Conservation (phyloP, 2,888 invertebrate species). For the Caenorhabditis japonica region DNA sequence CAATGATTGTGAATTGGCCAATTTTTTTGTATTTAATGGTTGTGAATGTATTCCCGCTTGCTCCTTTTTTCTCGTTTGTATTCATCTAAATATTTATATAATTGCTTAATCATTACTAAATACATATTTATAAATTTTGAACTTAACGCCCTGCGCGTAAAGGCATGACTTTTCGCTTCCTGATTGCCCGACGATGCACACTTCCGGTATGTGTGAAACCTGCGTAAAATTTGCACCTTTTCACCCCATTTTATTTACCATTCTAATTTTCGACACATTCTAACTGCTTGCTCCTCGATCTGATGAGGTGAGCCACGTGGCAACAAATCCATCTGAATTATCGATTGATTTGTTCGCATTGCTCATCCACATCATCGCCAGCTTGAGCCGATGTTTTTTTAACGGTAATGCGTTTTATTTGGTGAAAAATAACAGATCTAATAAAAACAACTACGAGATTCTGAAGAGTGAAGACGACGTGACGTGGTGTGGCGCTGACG, state of each 20-base stretch:
- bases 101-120: no score
- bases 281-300: not conserved
- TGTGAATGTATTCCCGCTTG: constrained; percentile 13
- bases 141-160: not conserved
- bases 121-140: no score
- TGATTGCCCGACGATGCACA: not conserved
- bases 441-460: constrained; percentile 25
- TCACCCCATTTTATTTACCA: constrained; percentile 1
- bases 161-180: not conserved
- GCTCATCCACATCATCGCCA: constrained; percentile 39
- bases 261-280: no score
- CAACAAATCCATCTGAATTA: constrained; percentile 7
- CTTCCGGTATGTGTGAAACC: constrained; percentile 8
- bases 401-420: not conserved
- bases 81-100: no score
- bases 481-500: not conserved
- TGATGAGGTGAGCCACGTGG: constrained; percentile 38
- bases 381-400: not conserved
- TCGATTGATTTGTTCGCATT: constrained; percentile 38
- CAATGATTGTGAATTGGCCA: constrained; percentile 19
- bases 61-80: not conserved
- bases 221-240: not conserved
- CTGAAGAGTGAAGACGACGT: constrained; percentile 10
- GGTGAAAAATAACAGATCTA: constrained; percentile 2
- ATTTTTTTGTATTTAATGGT: constrained; percentile 11